Conservation (phyloP, 2,113 vertebrate genomes). For the Sciurus niger region DNA sequence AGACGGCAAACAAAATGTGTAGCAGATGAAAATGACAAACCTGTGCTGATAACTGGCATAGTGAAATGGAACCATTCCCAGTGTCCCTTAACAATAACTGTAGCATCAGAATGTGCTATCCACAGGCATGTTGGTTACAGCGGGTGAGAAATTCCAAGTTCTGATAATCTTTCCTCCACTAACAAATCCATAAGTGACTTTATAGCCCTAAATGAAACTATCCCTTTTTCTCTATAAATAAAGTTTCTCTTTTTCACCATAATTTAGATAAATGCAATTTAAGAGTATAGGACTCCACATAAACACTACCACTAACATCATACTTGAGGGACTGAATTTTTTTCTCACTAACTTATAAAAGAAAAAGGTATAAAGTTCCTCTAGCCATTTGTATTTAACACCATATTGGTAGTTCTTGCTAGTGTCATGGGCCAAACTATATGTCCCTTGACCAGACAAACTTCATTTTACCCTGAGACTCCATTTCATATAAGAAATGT, state of each 20-base stretch:
- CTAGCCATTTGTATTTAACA: neutral
- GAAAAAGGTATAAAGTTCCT: neutral
- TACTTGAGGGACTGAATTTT: neutral
- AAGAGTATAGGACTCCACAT: neutral
- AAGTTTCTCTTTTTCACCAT: neutral
- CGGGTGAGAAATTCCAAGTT: conserved; percentile 69
- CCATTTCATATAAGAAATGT: too few relatives aligned
- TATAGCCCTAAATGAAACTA: neutral
- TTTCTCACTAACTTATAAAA: neutral
- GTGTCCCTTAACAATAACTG: conserved; percentile 81
- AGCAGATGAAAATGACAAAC: conserved; percentile 88
- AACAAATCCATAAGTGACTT: conserved; percentile 53
- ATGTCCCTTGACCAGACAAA: too few relatives aligned
- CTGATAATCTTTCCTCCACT: conserved; percentile 60
- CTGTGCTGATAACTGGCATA: conserved; percentile 84
- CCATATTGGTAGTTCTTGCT: neutral
- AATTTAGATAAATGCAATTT: conserved; percentile 33
- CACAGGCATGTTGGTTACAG: conserved; percentile 57
- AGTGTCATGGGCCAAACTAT: too few relatives aligned
- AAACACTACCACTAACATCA: neutral
- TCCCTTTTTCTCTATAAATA: conserved; percentile 15
- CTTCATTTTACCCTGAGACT: too few relatives aligned
- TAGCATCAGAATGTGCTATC: conserved; percentile 46
- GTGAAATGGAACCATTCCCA: conserved; percentile 84
- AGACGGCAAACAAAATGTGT: conserved; percentile 85